Conservation (phyloP, 2,888 invertebrate species). For the Pardosa pseudoannulata region DNA sequence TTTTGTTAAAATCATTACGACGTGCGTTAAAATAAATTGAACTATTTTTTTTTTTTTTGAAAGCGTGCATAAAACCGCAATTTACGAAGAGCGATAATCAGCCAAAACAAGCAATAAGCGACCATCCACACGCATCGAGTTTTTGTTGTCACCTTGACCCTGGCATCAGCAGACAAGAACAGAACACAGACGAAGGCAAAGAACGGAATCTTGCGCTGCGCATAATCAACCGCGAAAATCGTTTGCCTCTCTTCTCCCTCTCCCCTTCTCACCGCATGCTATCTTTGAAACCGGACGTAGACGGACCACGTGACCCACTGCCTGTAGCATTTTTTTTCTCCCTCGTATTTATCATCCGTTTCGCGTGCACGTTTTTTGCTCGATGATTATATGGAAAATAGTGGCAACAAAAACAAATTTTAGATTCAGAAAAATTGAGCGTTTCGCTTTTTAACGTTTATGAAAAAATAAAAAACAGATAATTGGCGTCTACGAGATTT, state of each 20-base stretch:
- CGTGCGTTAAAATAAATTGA: no score
- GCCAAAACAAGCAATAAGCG: constrained; percentile 22
- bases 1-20: no score
- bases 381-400: not conserved
- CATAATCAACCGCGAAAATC: constrained; percentile 56
- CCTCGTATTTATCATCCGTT: constrained; percentile 33
- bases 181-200: constrained; percentile 37
- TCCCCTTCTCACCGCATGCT: not conserved
- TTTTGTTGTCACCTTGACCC: constrained; percentile 65
- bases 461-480: no score
- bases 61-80: not conserved
- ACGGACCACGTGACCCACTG: constrained; percentile 68
- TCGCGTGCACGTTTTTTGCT: constrained; percentile 23
- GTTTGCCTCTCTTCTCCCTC: constrained; percentile 5
- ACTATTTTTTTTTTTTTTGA: no score
- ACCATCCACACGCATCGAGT: not conserved
- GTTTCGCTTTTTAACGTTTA: no score
- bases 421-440: not conserved
- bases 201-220: constrained; percentile 39
- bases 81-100: constrained; percentile 21
- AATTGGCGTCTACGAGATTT: not conserved
- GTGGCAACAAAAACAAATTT: not conserved
- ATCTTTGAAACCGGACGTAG: constrained; percentile 60
- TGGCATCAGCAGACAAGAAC: constrained; percentile 37
- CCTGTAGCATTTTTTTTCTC: constrained; percentile 35